A percentile compares a stretch with the other conserved stretches of the same genome.
These are phyloP conservation scores for Tuta absoluta DNA, from an alignment of 2,888 invertebrate species.

Conservation along the genomic window DNA sequence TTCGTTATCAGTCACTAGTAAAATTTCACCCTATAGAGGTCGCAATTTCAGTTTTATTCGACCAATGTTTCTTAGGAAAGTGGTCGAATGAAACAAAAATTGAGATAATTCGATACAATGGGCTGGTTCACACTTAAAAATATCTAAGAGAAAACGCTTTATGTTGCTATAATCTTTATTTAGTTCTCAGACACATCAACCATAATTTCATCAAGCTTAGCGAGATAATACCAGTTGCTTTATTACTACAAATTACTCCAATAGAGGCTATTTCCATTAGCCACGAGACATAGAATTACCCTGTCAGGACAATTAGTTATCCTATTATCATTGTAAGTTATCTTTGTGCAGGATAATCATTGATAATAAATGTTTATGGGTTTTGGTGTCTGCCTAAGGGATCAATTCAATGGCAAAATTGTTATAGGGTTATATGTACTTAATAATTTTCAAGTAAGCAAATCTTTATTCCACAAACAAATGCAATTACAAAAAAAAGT, in stretches of 20 bases:
- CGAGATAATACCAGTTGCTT: conserved; percentile 34
- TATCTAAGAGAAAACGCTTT: too few relatives aligned
- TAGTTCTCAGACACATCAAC: not conserved
- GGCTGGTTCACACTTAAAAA: too few relatives aligned
- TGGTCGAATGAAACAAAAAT: too few relatives aligned
- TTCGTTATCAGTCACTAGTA: too few relatives aligned
- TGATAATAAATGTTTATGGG: not conserved
- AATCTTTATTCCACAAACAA: too few relatives aligned
- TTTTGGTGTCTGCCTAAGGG: not conserved
- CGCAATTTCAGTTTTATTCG: too few relatives aligned
- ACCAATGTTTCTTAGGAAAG: too few relatives aligned
- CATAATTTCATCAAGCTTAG: conserved; percentile 10
- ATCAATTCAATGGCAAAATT: not conserved
- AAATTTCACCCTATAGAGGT: too few relatives aligned
- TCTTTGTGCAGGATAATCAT: conserved; percentile 5
- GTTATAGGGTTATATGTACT: not conserved
- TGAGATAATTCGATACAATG: too few relatives aligned
- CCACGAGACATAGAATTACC: conserved; percentile 33
- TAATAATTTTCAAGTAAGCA: not conserved
- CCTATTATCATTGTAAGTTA: conserved; percentile 23
- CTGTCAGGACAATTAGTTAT: conserved; percentile 33
- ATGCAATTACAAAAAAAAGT: too few relatives aligned
- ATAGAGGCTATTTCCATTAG: conserved; percentile 59
- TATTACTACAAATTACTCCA: conserved; percentile 52
- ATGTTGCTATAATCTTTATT: too few relatives aligned